Percentiles rank a stretch among this genome's conserved stretches.
Conservation (phyloP, 2,797 vertebrate genomes). For the Petrocephalus sullivani region DNA sequence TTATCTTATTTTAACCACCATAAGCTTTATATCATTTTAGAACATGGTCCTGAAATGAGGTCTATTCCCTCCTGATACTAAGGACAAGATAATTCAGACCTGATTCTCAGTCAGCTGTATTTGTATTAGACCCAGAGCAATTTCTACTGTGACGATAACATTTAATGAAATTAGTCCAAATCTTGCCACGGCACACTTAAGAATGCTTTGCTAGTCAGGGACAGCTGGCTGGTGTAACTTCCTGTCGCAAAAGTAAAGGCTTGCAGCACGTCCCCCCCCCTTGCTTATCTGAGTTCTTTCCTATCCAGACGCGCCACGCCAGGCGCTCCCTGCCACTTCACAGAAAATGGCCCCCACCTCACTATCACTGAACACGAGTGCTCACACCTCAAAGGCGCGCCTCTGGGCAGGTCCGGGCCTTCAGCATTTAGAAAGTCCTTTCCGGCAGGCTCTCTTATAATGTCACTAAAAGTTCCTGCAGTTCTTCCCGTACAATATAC, state of each 20-base stretch:
- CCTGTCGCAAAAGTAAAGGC: background rate
- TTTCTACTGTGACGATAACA: background rate
- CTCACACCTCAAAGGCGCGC: background rate
- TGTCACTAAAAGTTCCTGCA: background rate
- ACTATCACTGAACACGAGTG: background rate
- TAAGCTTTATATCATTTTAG: background rate
- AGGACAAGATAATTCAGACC: background rate
- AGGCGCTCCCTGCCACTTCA: slow-evolving; percentile 10
- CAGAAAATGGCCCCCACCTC: background rate
- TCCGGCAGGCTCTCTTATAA: background rate
- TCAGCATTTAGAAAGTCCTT: background rate
- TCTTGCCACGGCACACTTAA: background rate
- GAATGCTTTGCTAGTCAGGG: background rate
- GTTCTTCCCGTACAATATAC: background rate
- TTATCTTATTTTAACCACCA: background rate
- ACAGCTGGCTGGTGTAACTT: background rate
- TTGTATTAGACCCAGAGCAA: background rate
- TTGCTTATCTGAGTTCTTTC: slow-evolving; percentile 16
- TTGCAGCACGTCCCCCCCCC: background rate
- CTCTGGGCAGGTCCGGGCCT: background rate
- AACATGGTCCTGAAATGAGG: background rate
- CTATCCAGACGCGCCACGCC: slow-evolving; percentile 6
- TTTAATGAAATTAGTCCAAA: background rate
- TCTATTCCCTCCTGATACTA: background rate
- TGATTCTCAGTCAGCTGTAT: background rate